phyloP scores from a whole-genome alignment of 2,113 vertebrate genomes.

The Sprattus sprattus region DNA sequence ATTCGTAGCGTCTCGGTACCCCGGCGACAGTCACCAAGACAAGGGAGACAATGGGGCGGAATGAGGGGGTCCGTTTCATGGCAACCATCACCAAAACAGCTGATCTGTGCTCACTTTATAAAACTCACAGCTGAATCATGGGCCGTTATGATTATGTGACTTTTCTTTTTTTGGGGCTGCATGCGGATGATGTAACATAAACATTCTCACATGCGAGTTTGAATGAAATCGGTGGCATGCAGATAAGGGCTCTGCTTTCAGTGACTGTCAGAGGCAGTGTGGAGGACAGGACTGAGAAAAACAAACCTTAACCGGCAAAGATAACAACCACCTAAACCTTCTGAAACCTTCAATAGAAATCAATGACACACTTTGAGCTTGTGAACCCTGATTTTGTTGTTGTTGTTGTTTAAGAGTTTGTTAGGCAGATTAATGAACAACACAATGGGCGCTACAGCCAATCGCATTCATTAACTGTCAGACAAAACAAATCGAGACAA shows the following conservation, averaged over 20 bases:
- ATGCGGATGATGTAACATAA: background rate
- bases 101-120: background rate
- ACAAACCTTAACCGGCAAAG: background rate
- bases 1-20: background rate
- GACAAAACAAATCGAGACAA: background rate
- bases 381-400: background rate
- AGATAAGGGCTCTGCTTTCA: no score
- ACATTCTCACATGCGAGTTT: no score
- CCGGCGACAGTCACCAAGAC: background rate
- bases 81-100: background rate
- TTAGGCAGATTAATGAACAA: background rate
- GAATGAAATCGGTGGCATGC: background rate
- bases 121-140: background rate
- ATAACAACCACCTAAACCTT: background rate
- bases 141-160: background rate
- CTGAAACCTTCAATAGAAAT: background rate
- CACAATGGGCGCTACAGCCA: background rate
- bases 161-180: background rate
- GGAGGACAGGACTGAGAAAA: background rate
- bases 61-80: background rate
- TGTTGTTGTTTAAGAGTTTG: background rate
- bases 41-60: background rate
- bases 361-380: background rate
- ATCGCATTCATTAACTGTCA: background rate
- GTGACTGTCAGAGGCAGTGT: background rate